Percentiles rank a stretch among this genome's conserved stretches.
These are phyloP conservation scores for Drosophila flavopinicola DNA, from an alignment of 2,888 invertebrate species.

Conservation along the genomic window DNA sequence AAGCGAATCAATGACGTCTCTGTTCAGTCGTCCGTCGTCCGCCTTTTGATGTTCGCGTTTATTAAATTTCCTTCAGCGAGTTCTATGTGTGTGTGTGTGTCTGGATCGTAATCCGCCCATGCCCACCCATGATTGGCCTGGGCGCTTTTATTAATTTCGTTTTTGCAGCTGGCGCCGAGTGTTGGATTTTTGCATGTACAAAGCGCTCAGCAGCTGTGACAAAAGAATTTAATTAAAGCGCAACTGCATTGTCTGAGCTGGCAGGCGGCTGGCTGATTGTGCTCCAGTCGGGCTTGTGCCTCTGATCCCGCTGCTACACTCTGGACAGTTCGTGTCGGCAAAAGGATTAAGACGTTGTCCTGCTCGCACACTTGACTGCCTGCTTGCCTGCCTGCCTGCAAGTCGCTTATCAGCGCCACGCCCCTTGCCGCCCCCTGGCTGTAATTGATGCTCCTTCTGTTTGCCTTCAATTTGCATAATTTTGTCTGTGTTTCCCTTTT, in stretches of 20 bases:
- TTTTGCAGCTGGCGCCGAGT: slow-evolving; percentile 49
- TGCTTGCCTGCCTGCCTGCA: slow-evolving; percentile 22
- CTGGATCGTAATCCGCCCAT: slow-evolving; percentile 3
- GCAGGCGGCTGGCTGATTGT: not conserved
- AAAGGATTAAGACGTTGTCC: slow-evolving; percentile 67
- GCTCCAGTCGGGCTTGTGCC: not conserved
- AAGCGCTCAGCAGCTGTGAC: slow-evolving; percentile 54
- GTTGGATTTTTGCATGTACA: slow-evolving; percentile 67
- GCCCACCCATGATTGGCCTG: slow-evolving; percentile 47
- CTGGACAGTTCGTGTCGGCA: slow-evolving; percentile 38
- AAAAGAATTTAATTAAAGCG: slow-evolving; percentile 76
- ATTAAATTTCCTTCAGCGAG: slow-evolving; percentile 1
- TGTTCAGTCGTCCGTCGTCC: too few species aligned
- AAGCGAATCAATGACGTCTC: slow-evolving; percentile 21
- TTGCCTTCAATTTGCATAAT: slow-evolving; percentile 7
- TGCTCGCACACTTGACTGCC: slow-evolving; percentile 29
- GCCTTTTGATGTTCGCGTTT: slow-evolving; percentile 6
- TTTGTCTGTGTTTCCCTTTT: slow-evolving; percentile 1
- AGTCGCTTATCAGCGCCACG: slow-evolving; percentile 29
- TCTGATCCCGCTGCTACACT: not conserved
- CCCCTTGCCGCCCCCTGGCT: not conserved
- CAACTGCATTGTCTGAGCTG: slow-evolving; percentile 55
- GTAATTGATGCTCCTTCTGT: slow-evolving; percentile 43
- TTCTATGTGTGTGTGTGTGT: slow-evolving; percentile 10
- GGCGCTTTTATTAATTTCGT: slow-evolving; percentile 65